phyloP scores from a whole-genome alignment of 1,140 invertebrate species.

The Bemisia tabaci region DNA sequence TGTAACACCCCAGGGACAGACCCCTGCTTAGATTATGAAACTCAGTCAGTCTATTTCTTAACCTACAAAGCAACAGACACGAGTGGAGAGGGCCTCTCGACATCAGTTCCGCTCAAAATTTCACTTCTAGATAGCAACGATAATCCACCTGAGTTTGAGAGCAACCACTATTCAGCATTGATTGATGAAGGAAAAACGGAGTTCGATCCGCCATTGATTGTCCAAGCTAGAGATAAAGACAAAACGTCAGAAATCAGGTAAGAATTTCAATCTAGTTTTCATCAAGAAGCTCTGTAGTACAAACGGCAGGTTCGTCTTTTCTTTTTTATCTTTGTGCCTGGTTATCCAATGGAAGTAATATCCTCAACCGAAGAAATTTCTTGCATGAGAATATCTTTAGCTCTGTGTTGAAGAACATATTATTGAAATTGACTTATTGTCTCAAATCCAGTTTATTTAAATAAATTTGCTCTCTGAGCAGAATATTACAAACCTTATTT shows the following conservation, averaged over 20 bases:
- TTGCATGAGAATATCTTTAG: too few relatives aligned
- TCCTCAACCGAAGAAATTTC: too few relatives aligned
- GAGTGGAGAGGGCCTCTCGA: slow-evolving; percentile 57
- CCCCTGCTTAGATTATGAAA: slow-evolving; percentile 77
- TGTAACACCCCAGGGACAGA: slow-evolving; percentile 47
- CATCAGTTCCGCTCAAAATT: slow-evolving; percentile 63
- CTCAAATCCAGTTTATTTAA: too few relatives aligned
- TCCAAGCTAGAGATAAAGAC: slow-evolving; percentile 56
- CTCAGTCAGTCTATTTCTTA: slow-evolving; percentile 64
- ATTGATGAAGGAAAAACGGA: slow-evolving; percentile 70
- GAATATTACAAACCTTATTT: too few relatives aligned
- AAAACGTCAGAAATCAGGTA: slow-evolving; percentile 62
- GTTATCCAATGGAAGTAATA: too few relatives aligned
- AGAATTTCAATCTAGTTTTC: too few relatives aligned
- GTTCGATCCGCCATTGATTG: slow-evolving; percentile 50
- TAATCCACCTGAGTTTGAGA: slow-evolving; percentile 62
- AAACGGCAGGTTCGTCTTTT: too few relatives aligned
- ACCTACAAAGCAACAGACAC: slow-evolving; percentile 79
- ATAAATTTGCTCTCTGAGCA: too few relatives aligned
- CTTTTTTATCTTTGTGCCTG: too few relatives aligned
- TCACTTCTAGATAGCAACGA: slow-evolving; percentile 72
- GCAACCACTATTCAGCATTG: slow-evolving; percentile 54
- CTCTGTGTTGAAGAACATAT: too few relatives aligned
- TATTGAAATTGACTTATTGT: too few relatives aligned
- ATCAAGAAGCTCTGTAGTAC: too few relatives aligned